Evolutionary conservation across 2,888 invertebrate species (phyloP), one percentile per base, ranked within the genome.

Genomic region (Tetranychus piercei): DNA sequence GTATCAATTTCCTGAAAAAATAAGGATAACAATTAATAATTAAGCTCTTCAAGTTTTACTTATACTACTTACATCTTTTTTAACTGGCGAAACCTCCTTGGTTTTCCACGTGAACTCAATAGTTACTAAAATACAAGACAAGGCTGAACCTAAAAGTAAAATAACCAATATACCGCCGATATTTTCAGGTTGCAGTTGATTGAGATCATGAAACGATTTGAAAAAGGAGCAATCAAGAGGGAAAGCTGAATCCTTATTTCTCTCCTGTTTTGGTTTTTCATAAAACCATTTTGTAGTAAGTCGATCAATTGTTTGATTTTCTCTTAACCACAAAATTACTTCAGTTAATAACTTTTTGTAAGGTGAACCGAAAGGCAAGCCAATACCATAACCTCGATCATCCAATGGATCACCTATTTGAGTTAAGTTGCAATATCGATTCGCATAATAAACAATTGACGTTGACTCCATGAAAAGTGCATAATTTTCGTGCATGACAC

Each of bases 381-480:
- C 79, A 55, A 79, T 79, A 15, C 79, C 79, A 34, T 79, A 79
- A 9, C 79, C 79, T 75, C 79, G 79, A n/a, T 77, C 76, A 66
- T 79, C 79, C 43, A 79, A 72, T 71, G 77, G 75, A 22, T 55
- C 55, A 55, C 55, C 69, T 11, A 69, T 22, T 69, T 69, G 69
- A 20, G 69, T 69, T 73, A 97, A 84, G 81, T 96, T 94, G 81
- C 96, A 97, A 82, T 96, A 91, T 71, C 95, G 85, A 83, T 93
- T 91, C 18, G 93, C 92, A 11, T 89, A 88, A 81, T 95, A 99
- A 83, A 99, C 97, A 77, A 97, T 84, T 89, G 94, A 94, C 0
- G 96, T 94, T 0, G 94, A 95, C 84, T 99, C 97, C 82, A 84
- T 83, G 71, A 85, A 80, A 78, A 82, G 85, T 22, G 85, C 85